Base-by-base conservation (phyloP, 2,113 vertebrate species). In the Sinocyclocheilus grahami region DNA sequence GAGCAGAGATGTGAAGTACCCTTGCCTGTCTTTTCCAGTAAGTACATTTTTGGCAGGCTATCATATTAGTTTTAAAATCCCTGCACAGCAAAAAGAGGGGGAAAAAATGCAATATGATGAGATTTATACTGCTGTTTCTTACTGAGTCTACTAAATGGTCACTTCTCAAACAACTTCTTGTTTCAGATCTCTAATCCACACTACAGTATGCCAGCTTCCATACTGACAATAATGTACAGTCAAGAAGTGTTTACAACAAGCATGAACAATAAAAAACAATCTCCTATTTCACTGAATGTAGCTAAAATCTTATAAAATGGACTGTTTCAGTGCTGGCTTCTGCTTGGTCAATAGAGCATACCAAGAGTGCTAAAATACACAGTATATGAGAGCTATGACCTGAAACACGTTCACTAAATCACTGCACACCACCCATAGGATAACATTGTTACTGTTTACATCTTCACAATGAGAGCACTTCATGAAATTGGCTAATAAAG, bases 1-100 rank as follows among this genome's bases (percentile, higher is more conserved):
- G 16, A 84, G 80, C 71, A 67, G 42, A 62, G 83, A 78, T 24
- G 74, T 58, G 22, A 37, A 77, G 78, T 79, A 67, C 51, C 24
- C 16, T 69, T 48, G 69, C 82, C 42, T 27, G 46, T 58, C 55
- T 77, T 69, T 65, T 83, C 75, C 16, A 76, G 11, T 79, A 79
- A 87, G 82, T 87, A 71, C 37, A 79, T 79, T 88, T 80, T 85
- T 85, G 71, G 83, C 78, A 85, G 14, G 22, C 42, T 24, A 77
- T 48, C 51, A 69, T 10, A 65, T 82, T 82, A 65, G 16, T 65
- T 82, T 58, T 80, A 53, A 60, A 85, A 82, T 85, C 78, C 62
- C 79, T 88, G 75, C 81, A 80, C n/a, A 30, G 62, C 5, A 67
- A 78, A 48, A n/a, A 76, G 3, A 51, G 24, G 42, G 60, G 82